Evolutionary conservation across 92 coral and sea anemone species (phyloP), one percentile per base, ranked within the genome.

Genomic region (Metridium senile): DNA sequence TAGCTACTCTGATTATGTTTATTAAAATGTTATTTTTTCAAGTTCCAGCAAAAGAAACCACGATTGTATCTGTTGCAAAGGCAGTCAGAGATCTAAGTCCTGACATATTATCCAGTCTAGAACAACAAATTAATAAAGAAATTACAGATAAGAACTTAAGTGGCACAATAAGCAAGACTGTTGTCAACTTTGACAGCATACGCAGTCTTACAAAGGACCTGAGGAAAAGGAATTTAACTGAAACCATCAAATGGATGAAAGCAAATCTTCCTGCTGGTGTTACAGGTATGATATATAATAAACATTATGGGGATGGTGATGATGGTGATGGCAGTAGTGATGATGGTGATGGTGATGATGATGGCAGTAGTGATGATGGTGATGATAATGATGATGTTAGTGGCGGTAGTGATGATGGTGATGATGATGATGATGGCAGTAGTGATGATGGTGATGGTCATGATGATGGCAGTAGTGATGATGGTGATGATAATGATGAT

Each of bases 141-240:
- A 20, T 20, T 21, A 10, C 6, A 4, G 6, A 4, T 6, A 39
- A 39, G 49, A 13, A 39, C 13, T 4, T 39, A 6, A 13, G 49
- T 39, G 8, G 8, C 49, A 39, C 6, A 39, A 13, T 39, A 13
- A 13, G 13, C 6, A 39, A 39, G 13, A 13, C 6, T 13, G 13
- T 39, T 6, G 13, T 39, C 49, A 13, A 4, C 49, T 39, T 39
- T 4, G 45, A 27, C 4, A 26, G 33, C 27, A 90, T 87, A 45
- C 84, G 94, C 27, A 68, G 74, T 0, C 75, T 91, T 43, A 82
- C 87, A 0, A 67, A 70, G 71, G n/a, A 46, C 0, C 31, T 92
- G 21, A 59, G 66, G 23, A 46, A 63, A 23, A 32, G 61, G 8
- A 51, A 62, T 9, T 54, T 80, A 62, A 64, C 18, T 21, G 39